Evolutionary conservation across 2,888 invertebrate genomes (phyloP).

Genomic region (Rhamphomyia laevipes): DNA sequence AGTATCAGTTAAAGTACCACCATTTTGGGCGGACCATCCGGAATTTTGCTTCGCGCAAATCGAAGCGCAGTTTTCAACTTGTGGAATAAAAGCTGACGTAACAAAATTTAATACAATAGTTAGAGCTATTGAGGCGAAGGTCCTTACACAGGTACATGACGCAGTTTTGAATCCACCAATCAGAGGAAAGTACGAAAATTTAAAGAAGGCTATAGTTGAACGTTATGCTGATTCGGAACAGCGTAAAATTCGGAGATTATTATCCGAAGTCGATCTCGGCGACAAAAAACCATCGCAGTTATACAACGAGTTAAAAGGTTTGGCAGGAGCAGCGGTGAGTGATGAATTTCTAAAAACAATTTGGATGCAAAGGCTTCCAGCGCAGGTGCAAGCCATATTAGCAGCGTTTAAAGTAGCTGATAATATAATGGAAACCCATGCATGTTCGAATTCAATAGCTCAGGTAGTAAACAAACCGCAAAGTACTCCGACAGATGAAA

Average conservation of each 20-base stretch:
- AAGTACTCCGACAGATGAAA: neutral
- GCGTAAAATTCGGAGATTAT: constrained; percentile 11
- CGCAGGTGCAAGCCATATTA: constrained; percentile 8
- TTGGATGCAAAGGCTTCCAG: constrained; percentile 8
- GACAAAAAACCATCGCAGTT: constrained; percentile 14
- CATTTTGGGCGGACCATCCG: constrained; percentile 19
- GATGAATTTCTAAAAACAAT: constrained; percentile 8
- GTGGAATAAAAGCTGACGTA: constrained; percentile 15
- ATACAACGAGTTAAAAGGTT: constrained; percentile 11
- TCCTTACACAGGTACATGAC: constrained; percentile 14
- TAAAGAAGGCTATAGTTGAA: constrained; percentile 12
- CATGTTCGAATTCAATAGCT: neutral
- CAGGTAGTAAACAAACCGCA: neutral
- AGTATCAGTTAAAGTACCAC: constrained; percentile 15
- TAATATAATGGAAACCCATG: constrained; percentile 7
- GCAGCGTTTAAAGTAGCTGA: constrained; percentile 9
- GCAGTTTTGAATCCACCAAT: constrained; percentile 14
- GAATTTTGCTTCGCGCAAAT: constrained; percentile 23
- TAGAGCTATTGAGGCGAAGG: constrained; percentile 14
- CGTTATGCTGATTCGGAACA: constrained; percentile 15
- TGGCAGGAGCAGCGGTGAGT: constrained; percentile 9
- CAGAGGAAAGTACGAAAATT: constrained; percentile 12
- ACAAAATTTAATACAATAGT: constrained; percentile 19
- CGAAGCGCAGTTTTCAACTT: constrained; percentile 19
- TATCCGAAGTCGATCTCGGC: constrained; percentile 13